A percentile compares a stretch with the other conserved stretches of the same genome.
Evolutionary conservation across 2,888 invertebrate genomes (phyloP).

Genomic region (Geotrupes spiniger): DNA sequence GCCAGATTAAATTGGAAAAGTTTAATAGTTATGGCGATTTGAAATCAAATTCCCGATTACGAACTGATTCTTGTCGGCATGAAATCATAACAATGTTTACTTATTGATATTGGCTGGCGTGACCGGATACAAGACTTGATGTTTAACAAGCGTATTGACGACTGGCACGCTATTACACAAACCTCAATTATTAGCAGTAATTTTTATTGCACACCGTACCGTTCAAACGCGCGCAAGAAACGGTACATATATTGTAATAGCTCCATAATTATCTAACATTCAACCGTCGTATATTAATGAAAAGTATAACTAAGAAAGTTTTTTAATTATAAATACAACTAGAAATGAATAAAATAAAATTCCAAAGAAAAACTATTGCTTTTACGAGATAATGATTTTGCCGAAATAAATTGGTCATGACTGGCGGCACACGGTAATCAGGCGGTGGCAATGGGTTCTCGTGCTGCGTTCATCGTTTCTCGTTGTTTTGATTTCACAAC

Average conservation of each 20-base stretch:
- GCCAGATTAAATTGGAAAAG: conserved; percentile 48
- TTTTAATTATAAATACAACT: too few species aligned
- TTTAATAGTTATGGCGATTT: conserved; percentile 43
- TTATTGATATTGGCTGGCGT: conserved; percentile 32
- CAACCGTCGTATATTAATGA: too few species aligned
- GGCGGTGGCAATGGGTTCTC: too few species aligned
- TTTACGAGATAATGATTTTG: too few species aligned
- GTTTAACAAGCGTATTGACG: conserved; percentile 33
- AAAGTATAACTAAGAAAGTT: too few species aligned
- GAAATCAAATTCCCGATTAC: conserved; percentile 35
- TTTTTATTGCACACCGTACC: background rate
- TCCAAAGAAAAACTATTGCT: too few species aligned
- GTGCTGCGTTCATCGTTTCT: too few species aligned
- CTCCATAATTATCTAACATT: too few species aligned
- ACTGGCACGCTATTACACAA: conserved; percentile 29
- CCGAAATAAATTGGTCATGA: too few species aligned
- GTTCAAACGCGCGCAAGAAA: background rate
- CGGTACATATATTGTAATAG: background rate
- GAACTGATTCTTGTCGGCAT: conserved; percentile 31
- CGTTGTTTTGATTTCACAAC: too few species aligned
- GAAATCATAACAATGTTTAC: conserved; percentile 32
- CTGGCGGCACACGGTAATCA: too few species aligned
- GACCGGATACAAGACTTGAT: conserved; percentile 34
- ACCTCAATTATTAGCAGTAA: conserved; percentile 13
- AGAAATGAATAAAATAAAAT: too few species aligned